These are phyloP conservation scores for Pyrrhia umbra DNA, from an alignment of 2,888 invertebrate genomes.

Conservation along the genomic window DNA sequence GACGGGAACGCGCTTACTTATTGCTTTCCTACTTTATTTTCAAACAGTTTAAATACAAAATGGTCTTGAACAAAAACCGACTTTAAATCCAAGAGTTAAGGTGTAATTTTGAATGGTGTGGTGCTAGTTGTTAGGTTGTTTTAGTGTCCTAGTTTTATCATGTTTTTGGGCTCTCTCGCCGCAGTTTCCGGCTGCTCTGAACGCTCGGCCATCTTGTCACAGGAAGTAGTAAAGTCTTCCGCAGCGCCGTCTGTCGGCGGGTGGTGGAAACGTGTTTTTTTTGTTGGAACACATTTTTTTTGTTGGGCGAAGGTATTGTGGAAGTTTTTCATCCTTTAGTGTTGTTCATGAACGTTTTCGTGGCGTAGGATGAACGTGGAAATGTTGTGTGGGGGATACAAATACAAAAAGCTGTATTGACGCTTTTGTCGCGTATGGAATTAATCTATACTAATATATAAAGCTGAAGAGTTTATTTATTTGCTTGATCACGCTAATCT, in stretches of 20 bases:
- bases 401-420: not conserved
- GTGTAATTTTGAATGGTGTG: constrained; percentile 27
- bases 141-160: constrained; percentile 65
- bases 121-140: constrained; percentile 37
- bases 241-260: constrained; percentile 79
- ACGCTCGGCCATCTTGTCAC: constrained; percentile 87
- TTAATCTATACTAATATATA: too few relatives aligned
- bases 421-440: too few relatives aligned
- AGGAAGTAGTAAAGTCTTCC: constrained; percentile 90
- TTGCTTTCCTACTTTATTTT: constrained; percentile 69
- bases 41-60: constrained; percentile 41
- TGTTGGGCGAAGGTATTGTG: constrained; percentile 59
- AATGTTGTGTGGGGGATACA: not conserved
- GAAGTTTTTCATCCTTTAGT: constrained; percentile 50
- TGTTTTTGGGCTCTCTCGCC: constrained; percentile 80
- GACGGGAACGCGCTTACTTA: constrained; percentile 78
- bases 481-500: too few relatives aligned
- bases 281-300: constrained; percentile 70
- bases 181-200: constrained; percentile 85
- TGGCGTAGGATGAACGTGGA: not conserved
- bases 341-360: constrained; percentile 47
- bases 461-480: too few relatives aligned
- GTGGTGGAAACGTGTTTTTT: constrained; percentile 74
- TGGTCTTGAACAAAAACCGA: not conserved
- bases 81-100: accelerated